A percentile compares a stretch with the other conserved stretches of the same genome.
Conservation (phyloP, 2,797 vertebrate species). For the Phrynocephalus vlangalii region DNA sequence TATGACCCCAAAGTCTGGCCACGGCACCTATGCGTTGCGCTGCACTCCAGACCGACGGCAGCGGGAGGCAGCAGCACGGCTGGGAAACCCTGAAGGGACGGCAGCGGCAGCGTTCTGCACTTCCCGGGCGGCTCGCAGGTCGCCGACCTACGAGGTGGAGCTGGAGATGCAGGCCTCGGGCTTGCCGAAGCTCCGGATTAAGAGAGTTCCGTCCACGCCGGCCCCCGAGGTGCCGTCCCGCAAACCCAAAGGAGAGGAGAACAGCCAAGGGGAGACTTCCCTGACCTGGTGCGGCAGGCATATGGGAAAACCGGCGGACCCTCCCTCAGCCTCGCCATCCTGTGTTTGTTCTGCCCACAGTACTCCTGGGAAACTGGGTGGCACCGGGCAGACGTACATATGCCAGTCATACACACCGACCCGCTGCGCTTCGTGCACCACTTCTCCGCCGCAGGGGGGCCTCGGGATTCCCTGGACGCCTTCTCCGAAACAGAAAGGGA, state of each 20-base stretch:
- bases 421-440: slow-evolving; percentile 71
- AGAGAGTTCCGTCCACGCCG: slow-evolving; percentile 80
- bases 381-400: slow-evolving; percentile 88
- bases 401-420: slow-evolving; percentile 95
- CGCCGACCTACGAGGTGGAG: slow-evolving; percentile 86
- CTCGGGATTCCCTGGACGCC: slow-evolving; percentile 82
- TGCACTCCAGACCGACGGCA: slow-evolving; percentile 86
- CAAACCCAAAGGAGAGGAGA: slow-evolving; percentile 63
- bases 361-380: slow-evolving; percentile 82
- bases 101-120: slow-evolving; percentile 66
- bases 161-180: slow-evolving; percentile 91
- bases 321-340: slow-evolving; percentile 81
- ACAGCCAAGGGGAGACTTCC: slow-evolving; percentile 44
- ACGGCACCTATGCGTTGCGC: slow-evolving; percentile 78
- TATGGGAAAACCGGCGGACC: slow-evolving; percentile 71
- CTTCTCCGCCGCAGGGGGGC: slow-evolving; percentile 79
- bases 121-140: slow-evolving; percentile 58
- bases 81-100: slow-evolving; percentile 70
- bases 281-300: slow-evolving; percentile 76
- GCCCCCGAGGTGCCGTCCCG: slow-evolving; percentile 56
- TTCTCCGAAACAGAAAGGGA: slow-evolving; percentile 88
- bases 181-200: slow-evolving; percentile 90
- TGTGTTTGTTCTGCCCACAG: slow-evolving; percentile 80
- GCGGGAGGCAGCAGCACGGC: slow-evolving; percentile 82
- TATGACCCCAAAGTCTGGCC: slow-evolving; percentile 40